Conservation (phyloP, 2,113 vertebrate genomes). For the Benitochromis conjunctus region DNA sequence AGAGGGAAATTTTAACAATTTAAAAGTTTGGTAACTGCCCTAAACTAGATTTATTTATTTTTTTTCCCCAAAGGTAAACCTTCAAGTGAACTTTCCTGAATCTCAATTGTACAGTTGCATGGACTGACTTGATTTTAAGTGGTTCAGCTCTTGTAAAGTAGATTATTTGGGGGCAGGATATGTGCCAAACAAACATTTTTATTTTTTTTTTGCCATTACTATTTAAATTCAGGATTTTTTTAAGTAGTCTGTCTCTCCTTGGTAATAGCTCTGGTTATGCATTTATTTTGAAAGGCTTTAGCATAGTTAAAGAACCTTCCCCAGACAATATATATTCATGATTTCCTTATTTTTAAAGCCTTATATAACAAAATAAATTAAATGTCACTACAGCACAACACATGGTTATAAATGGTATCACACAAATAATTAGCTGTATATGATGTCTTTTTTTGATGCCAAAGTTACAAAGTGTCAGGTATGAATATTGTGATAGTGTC, state of each 20-base stretch:
- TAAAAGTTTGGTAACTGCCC: neutral
- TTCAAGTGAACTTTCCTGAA: neutral
- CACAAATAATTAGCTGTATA: neutral
- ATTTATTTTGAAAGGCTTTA: neutral
- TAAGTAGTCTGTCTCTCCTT: neutral
- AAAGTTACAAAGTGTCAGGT: conserved; percentile 34
- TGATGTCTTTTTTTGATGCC: conserved; percentile 35
- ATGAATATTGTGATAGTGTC: conserved; percentile 7
- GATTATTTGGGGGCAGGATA: neutral
- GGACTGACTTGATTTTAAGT: neutral
- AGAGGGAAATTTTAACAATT: neutral
- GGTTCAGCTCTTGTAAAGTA: neutral
- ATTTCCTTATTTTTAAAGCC: conserved; percentile 41
- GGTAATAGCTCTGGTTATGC: neutral
- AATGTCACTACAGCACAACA: conserved; percentile 8
- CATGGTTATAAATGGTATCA: neutral
- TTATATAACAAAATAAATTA: conserved; percentile 26
- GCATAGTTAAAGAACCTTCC: neutral
- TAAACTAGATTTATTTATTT: neutral
- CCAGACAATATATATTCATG: neutral
- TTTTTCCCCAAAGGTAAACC: neutral
- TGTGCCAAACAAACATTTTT: neutral
- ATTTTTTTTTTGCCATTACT: neutral
- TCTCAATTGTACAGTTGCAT: neutral
- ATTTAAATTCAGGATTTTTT: neutral